Base-by-base conservation (phyloP, 2,888 invertebrate genomes). In the Tachina fera region DNA sequence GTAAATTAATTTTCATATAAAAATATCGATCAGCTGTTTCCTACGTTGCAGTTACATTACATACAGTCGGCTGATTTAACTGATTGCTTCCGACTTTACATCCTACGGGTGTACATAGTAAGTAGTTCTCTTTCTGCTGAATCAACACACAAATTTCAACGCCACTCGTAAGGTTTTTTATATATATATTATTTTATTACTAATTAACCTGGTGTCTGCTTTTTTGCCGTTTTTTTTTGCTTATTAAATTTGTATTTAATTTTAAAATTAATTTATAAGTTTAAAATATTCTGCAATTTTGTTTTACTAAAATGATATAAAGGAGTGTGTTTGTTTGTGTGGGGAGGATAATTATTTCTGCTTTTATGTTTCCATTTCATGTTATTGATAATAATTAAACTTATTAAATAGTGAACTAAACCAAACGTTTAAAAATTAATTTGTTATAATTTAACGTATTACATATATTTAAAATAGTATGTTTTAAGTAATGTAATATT, bases 171-270 rank as follows among this genome's bases (percentile, higher is more conserved):
- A 51, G 11, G 19, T 31, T 77, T 72, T n/a, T n/a, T n/a, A n/a
- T 72, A 76, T 72, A 72, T 71, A 78, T 77, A 61, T 61, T 51
- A 58, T 83, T 82, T 83, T 86, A 86, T 86, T 86, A 72, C 83
- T 86, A 83, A 76, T 80, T 82, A 86, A 83, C 72, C 86, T 86
- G 79, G 86, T 79, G 79, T 86, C 67, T 71, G 13, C 47, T 47
- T 76, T 53, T 75, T 72, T 70, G 53, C 11, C 74, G 63, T 8
- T 49, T 81, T 45, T 81, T 45, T 80, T 45, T 56, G n/a, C 47
- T 53, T 53, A 63, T 47, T 77, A 41, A 19, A 68, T 53, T 60
- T 71, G 49, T 14, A 8, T 43, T 31, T 56, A 4, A 49, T 11
- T 76, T 75, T 53, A 78, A 31, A 31, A 31, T 31, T 71, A 78